phyloP scores from a whole-genome alignment of 92 coral and sea anemone species.

The Ricordea florida region DNA sequence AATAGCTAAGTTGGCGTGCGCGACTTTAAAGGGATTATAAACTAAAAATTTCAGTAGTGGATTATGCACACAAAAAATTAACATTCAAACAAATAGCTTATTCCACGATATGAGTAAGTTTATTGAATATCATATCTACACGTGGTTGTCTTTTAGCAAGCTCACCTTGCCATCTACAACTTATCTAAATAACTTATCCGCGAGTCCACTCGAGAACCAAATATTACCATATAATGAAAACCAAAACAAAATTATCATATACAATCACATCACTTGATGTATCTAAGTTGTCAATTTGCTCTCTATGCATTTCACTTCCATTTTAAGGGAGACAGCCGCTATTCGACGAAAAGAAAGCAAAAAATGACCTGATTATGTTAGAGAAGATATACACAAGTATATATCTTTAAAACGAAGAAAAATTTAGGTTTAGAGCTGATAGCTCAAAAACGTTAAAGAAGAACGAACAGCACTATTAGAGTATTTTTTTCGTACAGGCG shows the following conservation, averaged over 20 bases:
- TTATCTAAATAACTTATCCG: constrained; percentile 15
- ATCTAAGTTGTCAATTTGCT: neutral
- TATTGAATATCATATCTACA: constrained; percentile 19
- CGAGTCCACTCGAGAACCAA: constrained; percentile 10
- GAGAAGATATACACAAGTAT: no score
- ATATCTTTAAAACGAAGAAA: no score
- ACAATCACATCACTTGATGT: constrained; percentile 7
- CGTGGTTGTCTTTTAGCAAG: constrained; percentile 27
- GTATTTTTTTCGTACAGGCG: no score
- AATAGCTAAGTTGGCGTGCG: no score
- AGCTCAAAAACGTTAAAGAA: no score
- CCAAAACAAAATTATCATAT: constrained; percentile 44
- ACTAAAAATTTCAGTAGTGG: no score
- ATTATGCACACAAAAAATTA: no score
- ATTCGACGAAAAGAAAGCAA: no score
- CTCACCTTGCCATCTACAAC: constrained; percentile 20
- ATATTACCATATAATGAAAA: constrained; percentile 12
- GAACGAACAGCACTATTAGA: no score
- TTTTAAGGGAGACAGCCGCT: constrained; percentile 10
- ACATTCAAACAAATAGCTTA: neutral
- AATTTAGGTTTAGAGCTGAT: no score
- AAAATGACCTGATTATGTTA: no score
- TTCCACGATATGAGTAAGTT: constrained; percentile 11
- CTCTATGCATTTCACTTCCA: neutral
- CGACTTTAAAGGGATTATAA: no score